A percentile compares a stretch with the other conserved stretches of the same genome.
Conservation (phyloP, 1,140 invertebrate genomes). For the Drosophila takahashii region DNA sequence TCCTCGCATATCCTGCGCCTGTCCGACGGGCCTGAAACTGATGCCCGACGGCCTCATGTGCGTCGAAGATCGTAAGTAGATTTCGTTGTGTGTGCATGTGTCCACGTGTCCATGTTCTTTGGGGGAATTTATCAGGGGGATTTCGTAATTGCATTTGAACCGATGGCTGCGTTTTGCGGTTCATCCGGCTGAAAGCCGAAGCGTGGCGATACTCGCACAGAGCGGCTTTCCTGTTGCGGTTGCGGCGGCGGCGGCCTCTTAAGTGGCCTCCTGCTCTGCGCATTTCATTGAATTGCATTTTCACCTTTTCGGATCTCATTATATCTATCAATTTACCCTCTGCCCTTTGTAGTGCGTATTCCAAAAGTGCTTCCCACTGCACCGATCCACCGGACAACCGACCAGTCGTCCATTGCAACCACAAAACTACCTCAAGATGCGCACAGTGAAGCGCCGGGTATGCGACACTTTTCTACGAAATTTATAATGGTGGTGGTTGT, state of each 20-base stretch:
- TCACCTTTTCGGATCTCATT: constrained; percentile 23
- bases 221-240: constrained; percentile 91
- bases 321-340: constrained; percentile 24
- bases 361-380: constrained; percentile 4
- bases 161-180: constrained; percentile 90
- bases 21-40: constrained; percentile 92
- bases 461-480: constrained; percentile 30
- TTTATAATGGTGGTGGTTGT: constrained; percentile 33
- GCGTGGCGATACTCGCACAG: background rate
- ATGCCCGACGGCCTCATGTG: constrained; percentile 93
- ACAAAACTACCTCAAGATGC: constrained; percentile 52
- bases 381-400: constrained; percentile 5
- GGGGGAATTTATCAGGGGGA: constrained; percentile 74
- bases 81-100: constrained; percentile 84
- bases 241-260: constrained; percentile 41
- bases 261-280: constrained; percentile 33
- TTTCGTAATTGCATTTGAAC: constrained; percentile 94
- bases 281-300: constrained; percentile 38
- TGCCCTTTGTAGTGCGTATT: constrained; percentile 16
- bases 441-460: constrained; percentile 54
- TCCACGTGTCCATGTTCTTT: background rate
- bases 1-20: constrained; percentile 93
- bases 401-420: background rate
- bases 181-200: background rate
- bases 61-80: constrained; percentile 92